Percentiles rank a stretch among this genome's conserved stretches.
Evolutionary conservation across 92 coral and sea anemone genomes (phyloP).

Genomic region (Porites evermanni): DNA sequence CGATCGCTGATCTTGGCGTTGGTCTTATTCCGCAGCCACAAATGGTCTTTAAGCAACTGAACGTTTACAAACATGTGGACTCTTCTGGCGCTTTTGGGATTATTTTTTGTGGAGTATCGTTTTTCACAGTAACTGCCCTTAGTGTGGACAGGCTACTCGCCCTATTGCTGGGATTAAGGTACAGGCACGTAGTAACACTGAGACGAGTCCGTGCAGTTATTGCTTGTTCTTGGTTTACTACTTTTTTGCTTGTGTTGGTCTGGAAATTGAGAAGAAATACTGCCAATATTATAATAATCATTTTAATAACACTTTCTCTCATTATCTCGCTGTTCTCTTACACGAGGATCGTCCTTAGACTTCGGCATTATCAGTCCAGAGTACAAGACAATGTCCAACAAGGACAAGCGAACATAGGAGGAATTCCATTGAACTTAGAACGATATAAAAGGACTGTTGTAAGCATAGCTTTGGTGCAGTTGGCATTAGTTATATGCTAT

Average conservation of each 20-base stretch:
- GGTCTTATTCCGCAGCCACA: not conserved
- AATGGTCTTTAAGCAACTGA: too few relatives aligned
- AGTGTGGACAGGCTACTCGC: constrained; percentile 29
- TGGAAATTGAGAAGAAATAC: not conserved
- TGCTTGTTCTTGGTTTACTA: not conserved
- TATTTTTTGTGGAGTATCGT: constrained; percentile 1
- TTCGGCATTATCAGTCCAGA: not conserved
- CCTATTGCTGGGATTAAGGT: not conserved
- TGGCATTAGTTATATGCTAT: constrained; percentile 5
- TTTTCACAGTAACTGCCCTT: not conserved
- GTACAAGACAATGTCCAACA: not conserved
- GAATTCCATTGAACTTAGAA: not conserved
- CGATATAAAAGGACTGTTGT: constrained; percentile 13
- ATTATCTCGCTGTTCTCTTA: constrained; percentile 3
- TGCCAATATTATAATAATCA: not conserved
- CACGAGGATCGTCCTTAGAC: not conserved
- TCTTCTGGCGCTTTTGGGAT: not conserved
- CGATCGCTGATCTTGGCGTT: constrained; percentile 10
- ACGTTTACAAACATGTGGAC: too few relatives aligned
- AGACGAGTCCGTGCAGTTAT: constrained; percentile 1
- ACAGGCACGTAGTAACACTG: constrained; percentile 11
- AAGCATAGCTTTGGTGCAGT: constrained; percentile 16
- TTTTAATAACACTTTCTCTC: not conserved
- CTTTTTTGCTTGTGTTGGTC: not conserved
- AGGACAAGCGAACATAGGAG: not conserved